Evolutionary conservation across 2,888 invertebrate species (phyloP), one percentile per base, ranked within the genome.

Genomic region (Drosophila mettleri): DNA sequence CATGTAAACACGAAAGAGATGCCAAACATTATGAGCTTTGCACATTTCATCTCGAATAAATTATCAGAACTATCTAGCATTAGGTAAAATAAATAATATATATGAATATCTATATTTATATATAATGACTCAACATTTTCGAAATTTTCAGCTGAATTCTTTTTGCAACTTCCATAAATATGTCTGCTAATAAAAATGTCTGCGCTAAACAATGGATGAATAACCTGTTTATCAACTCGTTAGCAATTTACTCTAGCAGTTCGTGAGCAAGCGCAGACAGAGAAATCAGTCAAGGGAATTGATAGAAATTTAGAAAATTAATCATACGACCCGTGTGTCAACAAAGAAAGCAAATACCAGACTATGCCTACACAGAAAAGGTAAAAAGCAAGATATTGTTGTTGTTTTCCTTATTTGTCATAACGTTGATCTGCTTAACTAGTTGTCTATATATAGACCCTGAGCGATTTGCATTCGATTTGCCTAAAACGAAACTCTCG

Each of bases 281-380:
- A 43, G 59, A 60, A 60, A 73, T 57, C 64, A 31, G 39, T 6
- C n/a, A 33, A 31, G 18, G 58, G 66, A 69, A 59, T 64, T 46
- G 60, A 62, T 36, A 61, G 53, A 59, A 60, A 66, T 63, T 58
- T 34, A 22, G 18, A 62, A 78, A 74, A 86, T 86, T 83, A 83
- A 86, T 83, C 83, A 84, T 76, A 86, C 83, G 86, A 71, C 75
- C 48, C 27, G 69, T n/a, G 53, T 53, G 54, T 34, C 57, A 18
- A 53, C 55, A 58, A 78, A 71, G 78, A 73, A 78, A 75, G 83
- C 62, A 57, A 22, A 22, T 22, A 7, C 22, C 24, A 10, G 18
- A 14, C 27, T 38, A 52, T 52, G 38, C 34, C 20, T n/a, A 38
- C 16, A 45, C 27, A 43, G 43, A 27, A 18, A 24, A 16, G 36